These are phyloP conservation scores for Tarsius wallacei DNA, from an alignment of 2,797 vertebrate genomes.

Conservation along the genomic window DNA sequence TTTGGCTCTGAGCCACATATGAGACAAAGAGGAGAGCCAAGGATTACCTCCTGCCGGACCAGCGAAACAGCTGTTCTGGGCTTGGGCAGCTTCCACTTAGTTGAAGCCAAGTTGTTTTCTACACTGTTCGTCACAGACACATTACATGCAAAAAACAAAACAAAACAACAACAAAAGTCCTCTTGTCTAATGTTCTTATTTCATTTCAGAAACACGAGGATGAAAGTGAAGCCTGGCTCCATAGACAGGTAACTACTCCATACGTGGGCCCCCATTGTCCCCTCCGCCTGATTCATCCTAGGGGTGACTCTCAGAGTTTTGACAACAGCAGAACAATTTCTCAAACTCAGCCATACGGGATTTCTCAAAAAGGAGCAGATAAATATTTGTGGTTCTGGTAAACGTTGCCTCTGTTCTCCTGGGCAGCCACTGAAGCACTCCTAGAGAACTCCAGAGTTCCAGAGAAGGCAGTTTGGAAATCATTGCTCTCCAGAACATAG, in stretches of 20 bases:
- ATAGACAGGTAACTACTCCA: constrained; percentile 94
- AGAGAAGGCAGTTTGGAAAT: fast-evolving
- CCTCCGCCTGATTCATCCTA: fast-evolving
- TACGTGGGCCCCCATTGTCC: fast-evolving
- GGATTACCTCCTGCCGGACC: not conserved
- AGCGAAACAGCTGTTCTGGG: not conserved
- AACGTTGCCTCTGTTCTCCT: fast-evolving
- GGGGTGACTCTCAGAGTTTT: fast-evolving
- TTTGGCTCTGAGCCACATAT: not conserved
- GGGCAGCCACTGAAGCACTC: fast-evolving
- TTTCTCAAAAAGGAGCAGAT: fast-evolving
- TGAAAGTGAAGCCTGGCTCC: constrained; percentile 97
- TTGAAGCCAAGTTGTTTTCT: not conserved
- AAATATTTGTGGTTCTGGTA: fast-evolving
- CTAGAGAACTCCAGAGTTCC: fast-evolving
- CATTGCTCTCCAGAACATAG: fast-evolving
- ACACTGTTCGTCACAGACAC: not conserved
- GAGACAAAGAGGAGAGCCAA: not conserved
- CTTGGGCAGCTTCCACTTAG: not conserved
- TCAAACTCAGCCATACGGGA: fast-evolving
- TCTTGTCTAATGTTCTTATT: constrained; percentile 68
- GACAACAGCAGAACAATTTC: fast-evolving
- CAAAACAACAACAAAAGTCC: not conserved
- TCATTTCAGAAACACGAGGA: constrained; percentile 98
- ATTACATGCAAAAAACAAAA: fast-evolving